phyloP scores from a whole-genome alignment of 1,140 invertebrate genomes.

The Bursaphelenchus mucronatus region DNA sequence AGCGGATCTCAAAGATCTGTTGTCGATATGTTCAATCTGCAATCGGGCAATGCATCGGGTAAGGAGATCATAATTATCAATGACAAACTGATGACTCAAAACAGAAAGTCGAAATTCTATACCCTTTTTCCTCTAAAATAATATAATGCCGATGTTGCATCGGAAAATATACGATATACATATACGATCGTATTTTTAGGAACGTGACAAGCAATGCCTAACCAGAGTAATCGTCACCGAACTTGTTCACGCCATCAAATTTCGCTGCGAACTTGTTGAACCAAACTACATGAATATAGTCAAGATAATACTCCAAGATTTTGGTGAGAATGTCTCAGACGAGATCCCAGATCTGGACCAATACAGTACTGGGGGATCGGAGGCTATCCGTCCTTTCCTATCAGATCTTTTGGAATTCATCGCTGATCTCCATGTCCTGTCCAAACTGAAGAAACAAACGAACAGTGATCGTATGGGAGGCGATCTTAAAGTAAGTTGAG shows the following conservation, averaged over 20 bases:
- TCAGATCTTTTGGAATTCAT: constrained; percentile 91
- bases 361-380: constrained; percentile 77
- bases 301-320: constrained; percentile 71
- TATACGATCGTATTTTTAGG: constrained; percentile 64
- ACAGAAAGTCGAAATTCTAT: constrained; percentile 1
- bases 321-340: constrained; percentile 68
- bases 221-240: constrained; percentile 85
- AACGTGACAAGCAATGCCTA: constrained; percentile 85
- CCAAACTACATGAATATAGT: constrained; percentile 86
- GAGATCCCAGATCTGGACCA: constrained; percentile 45
- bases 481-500: constrained; percentile 68
- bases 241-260: constrained; percentile 87
- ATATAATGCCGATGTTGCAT: too few species aligned
- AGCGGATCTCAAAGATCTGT: constrained; percentile 77
- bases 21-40: constrained; percentile 83
- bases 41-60: constrained; percentile 77
- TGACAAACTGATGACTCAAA: not conserved
- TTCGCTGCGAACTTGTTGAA: constrained; percentile 86
- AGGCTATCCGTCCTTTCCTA: constrained; percentile 84
- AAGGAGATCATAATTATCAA: constrained; percentile 36
- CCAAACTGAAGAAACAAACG: constrained; percentile 85
- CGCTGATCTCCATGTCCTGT: constrained; percentile 88
- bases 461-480: constrained; percentile 66
- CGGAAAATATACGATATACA: too few species aligned
- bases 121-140: constrained; percentile 16